These are phyloP conservation scores for Scaptodrosophila latifasciaeformis DNA, from an alignment of 2,888 invertebrate species.

Conservation along the genomic window DNA sequence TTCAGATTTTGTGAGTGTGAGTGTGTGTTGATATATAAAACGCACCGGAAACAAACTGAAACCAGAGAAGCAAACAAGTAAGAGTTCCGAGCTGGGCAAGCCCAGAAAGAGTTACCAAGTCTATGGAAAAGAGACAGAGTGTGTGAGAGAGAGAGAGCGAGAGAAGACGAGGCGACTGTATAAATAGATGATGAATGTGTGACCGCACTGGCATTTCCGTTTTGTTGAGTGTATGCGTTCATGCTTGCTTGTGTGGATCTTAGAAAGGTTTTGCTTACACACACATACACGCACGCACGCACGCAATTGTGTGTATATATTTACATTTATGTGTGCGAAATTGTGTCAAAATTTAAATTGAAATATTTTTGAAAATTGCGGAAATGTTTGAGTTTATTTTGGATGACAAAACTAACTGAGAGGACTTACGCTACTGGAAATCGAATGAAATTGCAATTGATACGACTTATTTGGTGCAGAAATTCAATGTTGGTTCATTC, in stretches of 20 bases:
- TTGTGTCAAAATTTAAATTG: conserved; percentile 62
- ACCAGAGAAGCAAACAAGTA: conserved; percentile 22
- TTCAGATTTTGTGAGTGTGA: no score
- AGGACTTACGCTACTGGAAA: no score
- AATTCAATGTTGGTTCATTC: no score
- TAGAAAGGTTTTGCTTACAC: conserved; percentile 18
- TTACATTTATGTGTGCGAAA: conserved; percentile 33
- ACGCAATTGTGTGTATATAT: conserved; percentile 11
- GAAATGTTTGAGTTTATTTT: conserved; percentile 6
- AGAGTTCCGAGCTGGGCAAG: no score
- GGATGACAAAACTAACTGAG: background rate
- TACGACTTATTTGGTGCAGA: no score
- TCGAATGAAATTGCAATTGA: background rate
- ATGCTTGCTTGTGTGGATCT: conserved; percentile 28
- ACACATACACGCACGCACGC: conserved; percentile 2
- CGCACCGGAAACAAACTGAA: conserved; percentile 44
- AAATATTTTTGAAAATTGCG: conserved; percentile 33
- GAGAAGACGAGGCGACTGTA: no score
- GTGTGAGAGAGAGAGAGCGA: no score
- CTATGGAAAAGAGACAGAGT: no score
- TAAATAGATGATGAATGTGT: conserved; percentile 60
- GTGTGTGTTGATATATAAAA: no score
- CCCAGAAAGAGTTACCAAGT: no score
- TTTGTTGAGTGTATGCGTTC: background rate
- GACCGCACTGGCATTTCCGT: conserved; percentile 45